phyloP scores from a whole-genome alignment of 2,797 vertebrate genomes.

The Pogonophryne albipinna region DNA sequence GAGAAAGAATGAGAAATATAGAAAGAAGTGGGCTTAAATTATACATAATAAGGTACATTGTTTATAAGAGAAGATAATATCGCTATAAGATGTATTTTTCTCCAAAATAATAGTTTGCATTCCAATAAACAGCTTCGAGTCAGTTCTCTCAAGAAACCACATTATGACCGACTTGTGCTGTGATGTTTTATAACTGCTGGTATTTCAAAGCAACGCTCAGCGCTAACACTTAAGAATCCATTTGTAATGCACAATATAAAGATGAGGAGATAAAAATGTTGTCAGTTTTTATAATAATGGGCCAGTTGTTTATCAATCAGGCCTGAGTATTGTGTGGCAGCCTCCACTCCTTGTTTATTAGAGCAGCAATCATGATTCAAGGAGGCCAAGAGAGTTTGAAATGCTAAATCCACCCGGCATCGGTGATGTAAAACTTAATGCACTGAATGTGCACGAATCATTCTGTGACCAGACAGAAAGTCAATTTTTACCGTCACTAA shows the following conservation, averaged over 20 bases:
- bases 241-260: constrained; percentile 10
- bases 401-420: constrained; percentile 58
- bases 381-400: constrained; percentile 50
- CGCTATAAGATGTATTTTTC: background rate
- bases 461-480: constrained; percentile 72
- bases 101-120: constrained; percentile 12
- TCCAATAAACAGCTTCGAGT: constrained; percentile 9
- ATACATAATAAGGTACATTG: background rate
- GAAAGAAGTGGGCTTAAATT: background rate
- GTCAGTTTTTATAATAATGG: constrained; percentile 11
- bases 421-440: constrained; percentile 70
- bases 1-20: background rate
- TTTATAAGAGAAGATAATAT: background rate
- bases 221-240: background rate
- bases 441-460: constrained; percentile 63
- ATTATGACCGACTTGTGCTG: constrained; percentile 1
- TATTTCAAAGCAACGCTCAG: constrained; percentile 1
- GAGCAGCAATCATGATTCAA: constrained; percentile 53
- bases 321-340: constrained; percentile 21
- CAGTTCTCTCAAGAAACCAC: background rate
- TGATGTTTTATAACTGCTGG: constrained; percentile 4
- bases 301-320: constrained; percentile 31
- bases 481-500: constrained; percentile 77
- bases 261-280: constrained; percentile 19
- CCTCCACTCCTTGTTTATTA: constrained; percentile 38